A percentile compares a stretch with the other conserved stretches of the same genome.
These are phyloP conservation scores for Pentalonia nigronervosa DNA, from an alignment of 1,140 invertebrate species.

Conservation along the genomic window DNA sequence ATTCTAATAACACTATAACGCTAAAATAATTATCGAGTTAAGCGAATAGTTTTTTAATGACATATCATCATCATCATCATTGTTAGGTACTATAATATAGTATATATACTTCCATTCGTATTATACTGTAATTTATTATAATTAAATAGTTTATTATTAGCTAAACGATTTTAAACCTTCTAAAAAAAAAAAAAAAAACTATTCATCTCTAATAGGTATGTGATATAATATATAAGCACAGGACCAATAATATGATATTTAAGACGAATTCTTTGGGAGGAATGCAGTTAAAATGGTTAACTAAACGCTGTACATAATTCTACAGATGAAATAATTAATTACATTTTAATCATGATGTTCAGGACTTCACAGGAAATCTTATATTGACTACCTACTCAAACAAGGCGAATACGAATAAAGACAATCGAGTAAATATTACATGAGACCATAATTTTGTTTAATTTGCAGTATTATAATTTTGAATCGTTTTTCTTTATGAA, in stretches of 20 bases:
- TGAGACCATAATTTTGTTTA: neutral
- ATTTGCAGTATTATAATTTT: neutral
- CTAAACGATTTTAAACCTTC: neutral
- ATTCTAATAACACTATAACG: neutral
- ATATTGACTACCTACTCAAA: neutral
- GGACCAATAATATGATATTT: neutral
- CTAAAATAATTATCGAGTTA: slow-evolving; percentile 19
- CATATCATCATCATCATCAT: neutral
- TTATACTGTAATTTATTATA: neutral
- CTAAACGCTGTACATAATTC: neutral
- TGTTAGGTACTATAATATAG: neutral
- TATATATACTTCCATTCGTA: neutral
- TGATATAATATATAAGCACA: neutral
- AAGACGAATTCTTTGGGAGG: neutral
- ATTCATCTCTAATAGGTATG: neutral
- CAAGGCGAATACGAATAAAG: neutral
- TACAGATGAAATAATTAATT: neutral
- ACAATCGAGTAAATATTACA: neutral
- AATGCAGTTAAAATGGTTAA: neutral
- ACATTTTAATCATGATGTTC: neutral
- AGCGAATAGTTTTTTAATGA: neutral
- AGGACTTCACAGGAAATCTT: neutral
- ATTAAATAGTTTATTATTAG: neutral
- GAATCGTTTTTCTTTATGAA: neutral
- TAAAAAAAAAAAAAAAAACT: neutral